A percentile compares a stretch with the other conserved stretches of the same genome.
Evolutionary conservation across 2,888 invertebrate species (phyloP).

Genomic region (Phaedon cochleariae): DNA sequence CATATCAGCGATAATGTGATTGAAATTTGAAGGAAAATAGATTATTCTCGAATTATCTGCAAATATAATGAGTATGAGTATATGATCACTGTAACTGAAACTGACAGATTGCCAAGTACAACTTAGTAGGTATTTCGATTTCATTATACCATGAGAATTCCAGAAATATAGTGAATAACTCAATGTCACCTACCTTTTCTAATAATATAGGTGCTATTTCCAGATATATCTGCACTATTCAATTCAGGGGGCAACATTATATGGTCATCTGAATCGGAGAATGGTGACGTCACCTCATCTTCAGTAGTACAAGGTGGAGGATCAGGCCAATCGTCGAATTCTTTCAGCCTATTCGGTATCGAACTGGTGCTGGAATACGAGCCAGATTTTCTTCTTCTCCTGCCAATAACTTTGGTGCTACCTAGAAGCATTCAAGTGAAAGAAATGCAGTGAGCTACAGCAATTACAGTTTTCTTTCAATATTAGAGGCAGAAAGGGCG

Average conservation of each 20-base stretch:
- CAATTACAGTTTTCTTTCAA: too few species aligned
- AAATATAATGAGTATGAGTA: too few species aligned
- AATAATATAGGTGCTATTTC: slow-evolving; percentile 82
- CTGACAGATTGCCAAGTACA: too few species aligned
- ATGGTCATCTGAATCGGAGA: slow-evolving; percentile 69
- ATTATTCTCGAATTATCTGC: too few species aligned
- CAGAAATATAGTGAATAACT: too few species aligned
- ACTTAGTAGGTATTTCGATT: too few species aligned
- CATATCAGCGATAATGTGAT: too few species aligned
- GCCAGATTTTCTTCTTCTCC: slow-evolving; percentile 53
- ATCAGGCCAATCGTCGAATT: slow-evolving; percentile 80
- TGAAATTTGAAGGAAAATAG: too few species aligned
- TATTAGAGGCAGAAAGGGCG: too few species aligned
- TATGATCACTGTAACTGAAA: too few species aligned
- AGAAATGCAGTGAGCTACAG: too few species aligned
- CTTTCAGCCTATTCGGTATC: slow-evolving; percentile 72
- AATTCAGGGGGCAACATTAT: slow-evolving; percentile 56
- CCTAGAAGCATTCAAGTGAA: slow-evolving; percentile 32
- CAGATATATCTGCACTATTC: slow-evolving; percentile 63
- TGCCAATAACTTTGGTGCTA: slow-evolving; percentile 58
- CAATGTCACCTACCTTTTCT: slow-evolving; percentile 72
- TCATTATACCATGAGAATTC: too few species aligned
- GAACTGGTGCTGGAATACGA: slow-evolving; percentile 77
- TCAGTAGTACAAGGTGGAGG: slow-evolving; percentile 75
- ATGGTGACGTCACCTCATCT: slow-evolving; percentile 74